These are phyloP conservation scores for Cephalopholis sonnerati DNA, from an alignment of 2,113 vertebrate species.

Conservation along the genomic window DNA sequence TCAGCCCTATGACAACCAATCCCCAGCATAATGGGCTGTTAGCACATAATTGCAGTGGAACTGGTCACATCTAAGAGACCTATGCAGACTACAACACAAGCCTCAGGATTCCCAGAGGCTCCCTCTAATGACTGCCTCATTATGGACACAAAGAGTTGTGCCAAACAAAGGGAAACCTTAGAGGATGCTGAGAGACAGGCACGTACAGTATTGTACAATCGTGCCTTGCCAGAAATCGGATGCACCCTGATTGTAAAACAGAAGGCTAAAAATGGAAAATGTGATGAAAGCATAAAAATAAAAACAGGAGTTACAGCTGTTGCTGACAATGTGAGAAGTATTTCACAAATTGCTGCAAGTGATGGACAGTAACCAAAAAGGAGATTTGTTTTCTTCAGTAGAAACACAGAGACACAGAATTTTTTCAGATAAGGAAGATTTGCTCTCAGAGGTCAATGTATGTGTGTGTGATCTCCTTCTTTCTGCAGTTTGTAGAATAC, in stretches of 20 bases:
- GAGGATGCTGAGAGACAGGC: constrained; percentile 54
- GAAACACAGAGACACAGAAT: accelerated
- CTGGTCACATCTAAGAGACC: constrained; percentile 70
- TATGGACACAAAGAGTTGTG: constrained; percentile 72
- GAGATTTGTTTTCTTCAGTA: neutral
- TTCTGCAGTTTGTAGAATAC: neutral
- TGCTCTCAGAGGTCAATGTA: neutral
- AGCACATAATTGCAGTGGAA: constrained; percentile 73
- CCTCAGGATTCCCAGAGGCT: constrained; percentile 71
- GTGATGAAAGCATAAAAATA: neutral
- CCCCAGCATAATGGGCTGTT: constrained; percentile 64
- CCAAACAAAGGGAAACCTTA: constrained; percentile 73
- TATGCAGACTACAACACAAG: constrained; percentile 66
- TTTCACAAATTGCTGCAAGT: neutral
- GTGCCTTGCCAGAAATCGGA: constrained; percentile 49
- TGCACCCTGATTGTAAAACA: constrained; percentile 44
- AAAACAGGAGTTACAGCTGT: neutral
- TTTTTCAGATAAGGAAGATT: neutral
- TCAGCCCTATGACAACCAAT: constrained; percentile 49
- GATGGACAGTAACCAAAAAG: neutral
- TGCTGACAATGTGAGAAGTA: neutral
- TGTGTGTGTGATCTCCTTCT: neutral
- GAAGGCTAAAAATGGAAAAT: constrained; percentile 13
- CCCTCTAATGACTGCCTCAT: constrained; percentile 80
- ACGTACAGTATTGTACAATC: constrained; percentile 59